Evolutionary conservation across 2,113 vertebrate species (phyloP), one percentile per base, ranked within the genome.

Genomic region (Phaethon lepturus): DNA sequence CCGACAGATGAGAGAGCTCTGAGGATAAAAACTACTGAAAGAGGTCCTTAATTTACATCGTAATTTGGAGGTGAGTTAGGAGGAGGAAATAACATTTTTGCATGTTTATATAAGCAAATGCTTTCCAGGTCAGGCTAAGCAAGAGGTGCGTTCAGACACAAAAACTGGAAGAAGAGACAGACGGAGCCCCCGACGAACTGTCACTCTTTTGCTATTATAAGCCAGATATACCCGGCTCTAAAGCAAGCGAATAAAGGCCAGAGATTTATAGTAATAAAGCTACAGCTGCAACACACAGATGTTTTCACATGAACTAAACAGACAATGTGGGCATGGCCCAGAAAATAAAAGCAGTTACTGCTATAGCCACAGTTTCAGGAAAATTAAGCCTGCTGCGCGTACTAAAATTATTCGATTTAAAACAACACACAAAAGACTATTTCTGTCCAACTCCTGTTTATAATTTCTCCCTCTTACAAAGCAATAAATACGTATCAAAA

Each of bases 281-380:
- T 31, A 5, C 49, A 80, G 29, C 33, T 73, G 52, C 20, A 71
- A 19, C 3, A 52, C 17, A 33, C 53, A 71, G 53, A 76, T 72
- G 64, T 55, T 84, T 72, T 44, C 49, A 75, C 52, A 66, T 4
- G 8, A 79, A 69, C 23, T 60, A 59, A 67, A 45, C 31, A 26
- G 28, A 47, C 50, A 75, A 25, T 12, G 2, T 11, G 44, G 76
- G 44, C 80, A 78, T 1, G 33, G 68, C 66, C 60, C 71, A 79
- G 53, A 79, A 93, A 72, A 95, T 12, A 81, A 68, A 87, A 82
- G 28, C 56, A 28, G 24, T 45, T 85, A 8, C 53, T 79, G 62
- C 71, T 72, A 12, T 1, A 63, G 83, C 74, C 45, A 17, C 17
- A 6, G 20, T 11, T 47, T 66, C 90, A 69, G 62, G 29, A 78